Evolutionary conservation across 2,113 vertebrate genomes (phyloP).

Genomic region (cat (Felis catus)): F.catus_Fca126_mat1.0 CM031413.1:152873001-152873500

Average conservation of each 20-base stretch:
- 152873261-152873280: not conserved
- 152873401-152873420: not conserved
- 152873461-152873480: not conserved
- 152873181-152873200: not conserved
- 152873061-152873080: not conserved
- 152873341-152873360: constrained; percentile 20
- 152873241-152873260: not conserved
- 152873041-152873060: not conserved
- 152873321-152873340: not conserved
- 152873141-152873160: not conserved
- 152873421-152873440: not conserved
- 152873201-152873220: not conserved
- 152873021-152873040: not conserved
- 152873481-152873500: not conserved
- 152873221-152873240: not conserved
- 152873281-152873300: not conserved
- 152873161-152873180: not conserved
- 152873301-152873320: not conserved
- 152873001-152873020: not conserved
- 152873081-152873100: not conserved
- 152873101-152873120: not conserved
- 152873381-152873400: not conserved
- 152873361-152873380: not conserved
- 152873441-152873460: not conserved
- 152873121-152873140: not conserved